Percentiles rank a stretch among this genome's conserved stretches.
Conservation (phyloP, 1,140 invertebrate genomes). For the Belonocnema kinseyi region DNA sequence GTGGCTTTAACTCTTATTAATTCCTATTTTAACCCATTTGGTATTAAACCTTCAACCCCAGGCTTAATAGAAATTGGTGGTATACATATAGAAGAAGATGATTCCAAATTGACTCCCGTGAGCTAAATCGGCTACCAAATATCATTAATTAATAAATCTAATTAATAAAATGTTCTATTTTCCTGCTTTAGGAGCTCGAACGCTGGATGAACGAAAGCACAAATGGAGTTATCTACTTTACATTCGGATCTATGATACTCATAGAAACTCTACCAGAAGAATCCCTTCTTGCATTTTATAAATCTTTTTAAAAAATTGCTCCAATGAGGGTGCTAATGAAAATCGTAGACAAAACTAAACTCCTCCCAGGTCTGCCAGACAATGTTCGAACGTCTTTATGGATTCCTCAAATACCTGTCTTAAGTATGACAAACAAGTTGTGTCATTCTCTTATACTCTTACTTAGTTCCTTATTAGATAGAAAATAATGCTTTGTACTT, state of each 20-base stretch:
- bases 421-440: too few species aligned
- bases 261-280: conserved; percentile 78
- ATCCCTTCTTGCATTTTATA: conserved; percentile 37
- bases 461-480: too few species aligned
- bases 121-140: too few species aligned
- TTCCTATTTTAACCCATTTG: too few species aligned
- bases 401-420: conserved; percentile 80
- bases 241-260: conserved; percentile 81
- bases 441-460: too few species aligned
- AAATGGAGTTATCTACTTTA: conserved; percentile 83
- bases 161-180: too few species aligned
- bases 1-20: too few species aligned
- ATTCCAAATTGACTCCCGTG: too few species aligned
- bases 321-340: conserved; percentile 55
- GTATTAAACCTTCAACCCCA: too few species aligned
- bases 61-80: too few species aligned
- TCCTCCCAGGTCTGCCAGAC: conserved; percentile 37
- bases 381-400: conserved; percentile 79
- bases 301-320: conserved; percentile 52
- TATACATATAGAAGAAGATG: too few species aligned
- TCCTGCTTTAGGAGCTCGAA: conserved; percentile 77
- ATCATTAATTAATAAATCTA: background rate
- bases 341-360: background rate
- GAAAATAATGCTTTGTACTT: too few species aligned
- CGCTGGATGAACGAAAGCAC: conserved; percentile 80